Base-by-base conservation (phyloP, 92 coral and sea anemone species). In the Chrysogorgia sp. region DNA sequence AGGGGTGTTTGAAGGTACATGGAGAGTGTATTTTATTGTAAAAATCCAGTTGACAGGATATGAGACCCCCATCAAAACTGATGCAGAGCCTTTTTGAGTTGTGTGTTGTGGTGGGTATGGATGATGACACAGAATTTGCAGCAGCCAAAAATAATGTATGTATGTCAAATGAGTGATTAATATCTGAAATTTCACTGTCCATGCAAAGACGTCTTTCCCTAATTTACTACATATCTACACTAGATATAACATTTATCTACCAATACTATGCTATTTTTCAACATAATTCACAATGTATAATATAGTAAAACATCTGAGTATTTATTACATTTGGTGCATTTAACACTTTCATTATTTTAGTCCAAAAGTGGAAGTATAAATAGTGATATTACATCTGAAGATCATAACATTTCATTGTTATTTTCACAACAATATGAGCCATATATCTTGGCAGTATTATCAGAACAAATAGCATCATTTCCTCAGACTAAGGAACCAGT, bases 61-160 rank as follows among this genome's bases (percentile, higher is more conserved):
- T 26, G 48, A 71, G 34, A 23, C 78, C 70, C 12, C 90, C 94
- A 10, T 66, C 78, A 37, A 91, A 89, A 82, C 83, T 94, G 47
- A 72, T 81, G 61, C 88, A 94, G 62, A 94, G 98, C 77, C 70
- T 94, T 28, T 86, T 94, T 52, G 98, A 94, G 64, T 83, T 94
- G 63, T 94, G 96, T 79, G 84, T 91, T 58, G 88, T 94, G 15
- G 90, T 91, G 15, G 98, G 97, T 21, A 94, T 94, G 94, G 98
- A 94, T 43, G 90, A 91, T 41, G 96, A 94, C 55, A 87, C 98
- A n/a, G 90, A 89, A 47, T 90, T 94, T 28, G 52, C 74, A 1
- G 90, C 55, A 2, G 28, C 22, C 3, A 52, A 52, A 52, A 23
- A 52, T 52, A 7, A 23, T 52, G 59, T 52, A 52, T 3, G 59